Conservation (phyloP, 2,888 invertebrate species). For the Drosophila neonasuta region DNA sequence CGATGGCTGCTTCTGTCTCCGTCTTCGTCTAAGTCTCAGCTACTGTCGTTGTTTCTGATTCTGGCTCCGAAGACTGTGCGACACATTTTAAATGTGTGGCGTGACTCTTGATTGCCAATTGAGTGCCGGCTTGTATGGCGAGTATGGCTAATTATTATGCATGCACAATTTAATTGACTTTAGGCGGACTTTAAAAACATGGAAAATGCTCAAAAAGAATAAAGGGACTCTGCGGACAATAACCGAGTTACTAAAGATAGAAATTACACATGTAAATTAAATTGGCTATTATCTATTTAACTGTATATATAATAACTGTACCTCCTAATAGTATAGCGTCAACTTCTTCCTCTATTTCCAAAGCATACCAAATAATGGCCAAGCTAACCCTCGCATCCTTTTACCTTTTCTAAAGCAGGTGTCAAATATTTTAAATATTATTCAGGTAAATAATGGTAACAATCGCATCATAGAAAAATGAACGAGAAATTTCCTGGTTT, state of each 20-base stretch:
- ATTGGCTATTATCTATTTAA: no score
- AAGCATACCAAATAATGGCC: not conserved
- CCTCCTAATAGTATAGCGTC: not conserved
- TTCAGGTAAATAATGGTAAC: constrained; percentile 30
- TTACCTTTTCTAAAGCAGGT: not conserved
- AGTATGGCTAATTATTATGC: constrained; percentile 30
- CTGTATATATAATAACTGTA: not conserved
- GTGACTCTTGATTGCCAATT: constrained; percentile 48
- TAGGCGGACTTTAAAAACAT: not conserved
- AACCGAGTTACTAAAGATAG: no score
- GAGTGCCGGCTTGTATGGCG: constrained; percentile 24
- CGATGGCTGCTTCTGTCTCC: constrained; percentile 8
- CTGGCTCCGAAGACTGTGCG: constrained; percentile 10
- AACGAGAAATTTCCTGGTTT: constrained; percentile 47
- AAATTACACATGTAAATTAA: no score
- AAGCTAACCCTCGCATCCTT: not conserved
- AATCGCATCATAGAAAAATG: constrained; percentile 18
- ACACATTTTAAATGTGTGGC: constrained; percentile 37
- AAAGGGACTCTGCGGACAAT: no score
- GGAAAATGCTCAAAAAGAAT: not conserved
- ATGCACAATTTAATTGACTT: constrained; percentile 2
- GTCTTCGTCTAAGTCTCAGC: constrained; percentile 5
- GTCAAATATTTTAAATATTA: not conserved
- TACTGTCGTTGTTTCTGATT: constrained; percentile 6
- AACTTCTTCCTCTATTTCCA: not conserved